Evolutionary conservation across 2,888 invertebrate species (phyloP).

Genomic region (Protonemura montana): DNA sequence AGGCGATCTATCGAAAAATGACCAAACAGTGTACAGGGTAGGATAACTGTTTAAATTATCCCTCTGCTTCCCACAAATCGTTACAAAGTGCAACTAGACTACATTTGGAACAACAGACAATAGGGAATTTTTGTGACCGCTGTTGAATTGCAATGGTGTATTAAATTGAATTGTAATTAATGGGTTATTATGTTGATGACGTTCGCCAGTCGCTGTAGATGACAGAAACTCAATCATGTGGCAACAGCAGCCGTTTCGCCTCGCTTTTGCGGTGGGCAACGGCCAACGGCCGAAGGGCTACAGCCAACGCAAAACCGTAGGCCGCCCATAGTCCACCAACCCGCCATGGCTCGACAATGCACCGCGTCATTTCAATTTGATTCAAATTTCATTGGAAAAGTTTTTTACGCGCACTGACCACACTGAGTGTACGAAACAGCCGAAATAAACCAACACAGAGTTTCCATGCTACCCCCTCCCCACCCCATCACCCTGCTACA

Average conservation of each 20-base stretch:
- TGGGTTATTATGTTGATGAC: constrained; percentile 35
- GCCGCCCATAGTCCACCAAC: too few relatives aligned
- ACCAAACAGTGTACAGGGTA: neutral
- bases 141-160: constrained; percentile 3
- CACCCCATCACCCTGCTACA: neutral
- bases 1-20: constrained; percentile 2
- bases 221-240: constrained; percentile 35
- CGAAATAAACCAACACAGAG: neutral
- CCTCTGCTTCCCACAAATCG: neutral
- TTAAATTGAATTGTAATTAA: constrained; percentile 28
- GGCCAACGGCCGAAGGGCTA: too few relatives aligned
- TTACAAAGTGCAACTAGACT: neutral
- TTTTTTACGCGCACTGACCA: neutral
- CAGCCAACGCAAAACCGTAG: too few relatives aligned
- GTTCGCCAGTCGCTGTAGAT: constrained; percentile 2
- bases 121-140: neutral
- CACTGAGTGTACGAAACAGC: neutral
- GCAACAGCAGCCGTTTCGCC: constrained; percentile 2
- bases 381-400: constrained; percentile 14
- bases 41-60: neutral
- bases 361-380: constrained; percentile 15
- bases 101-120: neutral
- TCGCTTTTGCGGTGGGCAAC: neutral
- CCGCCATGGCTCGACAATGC: neutral
- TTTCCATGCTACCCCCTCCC: neutral